Base-by-base conservation (phyloP, 2,888 invertebrate species). In the Flabesymbios commensalis region DNA sequence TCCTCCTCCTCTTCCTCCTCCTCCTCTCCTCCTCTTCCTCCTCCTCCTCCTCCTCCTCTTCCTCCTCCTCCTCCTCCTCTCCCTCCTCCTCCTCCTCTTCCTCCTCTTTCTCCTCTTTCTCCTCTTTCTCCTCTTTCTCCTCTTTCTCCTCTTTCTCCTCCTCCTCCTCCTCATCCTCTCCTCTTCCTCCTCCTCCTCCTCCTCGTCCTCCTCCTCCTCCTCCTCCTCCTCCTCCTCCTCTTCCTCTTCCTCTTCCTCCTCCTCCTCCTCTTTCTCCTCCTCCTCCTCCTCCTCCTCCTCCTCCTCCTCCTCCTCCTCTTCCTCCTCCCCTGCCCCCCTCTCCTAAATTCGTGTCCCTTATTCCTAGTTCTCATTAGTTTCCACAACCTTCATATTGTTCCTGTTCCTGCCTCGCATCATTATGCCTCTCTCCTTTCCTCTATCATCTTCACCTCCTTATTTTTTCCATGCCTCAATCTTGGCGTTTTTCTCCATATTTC, bases 221-320 rank as follows among this genome's bases (percentile, higher is more conserved):
- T 4, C 32, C 2, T 22, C 42, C 1, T 1, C 26, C 3, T n/a
- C 3, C 19, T 2, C 41, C 28, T 22, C 1, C 26, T 22, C 31
- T 4, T 45, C 45, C 10, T 28, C 31, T n/a, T 19, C 43, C 3
- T 43, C 43, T 42, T 1, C 3, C 2, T 2, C 22, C 4, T 24
- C 1, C 26, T 28, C 26, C 4, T 17, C 26, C 19, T 43, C 29
- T 4, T 26, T 17, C 17, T 3, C 24, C 33, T 1, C 36, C 53
- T 51, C 49, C 1, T 28, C 49, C 31, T 51, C 49, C 17, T 26
- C 41, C 22, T 32, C 52, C 57, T 51, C 53, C 49, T 33, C 52
- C 57, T n/a, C 52, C 28, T n/a, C 10, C 31, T 31, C 31, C 24
- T 31, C 48, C 49, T 52, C 49, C 26, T 31, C 48, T 28, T 32